Conservation (phyloP, 2,888 invertebrate species). For the Limnephilus lunatus region DNA sequence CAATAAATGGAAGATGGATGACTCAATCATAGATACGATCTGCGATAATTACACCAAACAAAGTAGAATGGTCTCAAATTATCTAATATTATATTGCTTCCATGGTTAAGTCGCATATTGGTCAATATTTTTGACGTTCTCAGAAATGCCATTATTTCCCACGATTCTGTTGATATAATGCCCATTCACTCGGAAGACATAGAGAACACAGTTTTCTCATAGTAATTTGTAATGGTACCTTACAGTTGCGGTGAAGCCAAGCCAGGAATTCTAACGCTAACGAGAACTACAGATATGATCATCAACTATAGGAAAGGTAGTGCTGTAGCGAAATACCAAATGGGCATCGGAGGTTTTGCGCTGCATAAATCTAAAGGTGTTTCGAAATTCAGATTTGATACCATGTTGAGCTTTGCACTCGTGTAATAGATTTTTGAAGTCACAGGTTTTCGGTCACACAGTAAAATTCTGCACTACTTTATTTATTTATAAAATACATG, state of each 20-base stretch:
- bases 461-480: too few relatives aligned
- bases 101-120: not conserved
- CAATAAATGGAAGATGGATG: not conserved
- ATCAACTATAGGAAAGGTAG: not conserved
- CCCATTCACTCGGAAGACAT: slow-evolving; percentile 9
- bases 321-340: slow-evolving; percentile 10
- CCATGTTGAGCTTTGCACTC: too few relatives aligned
- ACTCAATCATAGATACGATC: not conserved
- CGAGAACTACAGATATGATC: not conserved
- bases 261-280: slow-evolving; percentile 13
- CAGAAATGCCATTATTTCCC: not conserved
- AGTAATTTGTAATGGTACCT: not conserved
- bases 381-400: too few relatives aligned
- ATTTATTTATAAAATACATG: too few relatives aligned
- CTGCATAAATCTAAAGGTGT: too few relatives aligned
- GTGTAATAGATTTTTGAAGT: too few relatives aligned
- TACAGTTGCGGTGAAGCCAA: not conserved
- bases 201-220: slow-evolving; percentile 24
- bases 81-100: not conserved
- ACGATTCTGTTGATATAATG: not conserved
- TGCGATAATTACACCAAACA: not conserved
- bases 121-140: slow-evolving; percentile 17
- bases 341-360: not conserved
- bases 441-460: too few relatives aligned
- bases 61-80: not conserved